phyloP scores from a whole-genome alignment of 2,888 invertebrate species.

The Alviniconcha strummeri region DNA sequence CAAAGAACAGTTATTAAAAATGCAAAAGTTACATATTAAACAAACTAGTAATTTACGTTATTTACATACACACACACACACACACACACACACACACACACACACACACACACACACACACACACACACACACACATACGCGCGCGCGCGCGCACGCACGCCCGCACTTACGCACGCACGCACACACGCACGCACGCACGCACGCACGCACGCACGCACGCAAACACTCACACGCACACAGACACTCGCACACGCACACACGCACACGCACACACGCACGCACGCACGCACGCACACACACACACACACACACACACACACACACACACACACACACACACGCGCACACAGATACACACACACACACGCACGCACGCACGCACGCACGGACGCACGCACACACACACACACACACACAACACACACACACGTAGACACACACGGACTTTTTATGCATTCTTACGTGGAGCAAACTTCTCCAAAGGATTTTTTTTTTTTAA shows the following conservation, averaged over 20 bases:
- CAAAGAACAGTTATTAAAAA: too few relatives aligned
- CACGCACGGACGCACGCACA: not conserved
- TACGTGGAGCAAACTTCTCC: too few relatives aligned
- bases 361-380: too few relatives aligned
- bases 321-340: conserved; percentile 1
- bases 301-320: not conserved
- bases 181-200: conserved; percentile 4
- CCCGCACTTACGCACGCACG: not conserved
- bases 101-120: too few relatives aligned
- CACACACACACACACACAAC: too few relatives aligned
- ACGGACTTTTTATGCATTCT: too few relatives aligned
- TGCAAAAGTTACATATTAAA: too few relatives aligned
- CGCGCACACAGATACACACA: not conserved
- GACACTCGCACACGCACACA: conserved; percentile 2
- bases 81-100: too few relatives aligned
- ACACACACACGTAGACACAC: too few relatives aligned
- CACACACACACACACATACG: conserved; percentile 8
- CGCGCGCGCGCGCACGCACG: not conserved
- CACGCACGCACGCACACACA: conserved; percentile 5
- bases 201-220: conserved; percentile 16
- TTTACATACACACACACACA: too few relatives aligned
- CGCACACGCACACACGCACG: conserved; percentile 12
- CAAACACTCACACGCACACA: conserved; percentile 11
- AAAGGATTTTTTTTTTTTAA: too few relatives aligned
- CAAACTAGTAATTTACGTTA: too few relatives aligned